Evolutionary conservation across 2,888 invertebrate genomes (phyloP), one percentile per base, ranked within the genome.

Genomic region (Silvanus unidentatus): DNA sequence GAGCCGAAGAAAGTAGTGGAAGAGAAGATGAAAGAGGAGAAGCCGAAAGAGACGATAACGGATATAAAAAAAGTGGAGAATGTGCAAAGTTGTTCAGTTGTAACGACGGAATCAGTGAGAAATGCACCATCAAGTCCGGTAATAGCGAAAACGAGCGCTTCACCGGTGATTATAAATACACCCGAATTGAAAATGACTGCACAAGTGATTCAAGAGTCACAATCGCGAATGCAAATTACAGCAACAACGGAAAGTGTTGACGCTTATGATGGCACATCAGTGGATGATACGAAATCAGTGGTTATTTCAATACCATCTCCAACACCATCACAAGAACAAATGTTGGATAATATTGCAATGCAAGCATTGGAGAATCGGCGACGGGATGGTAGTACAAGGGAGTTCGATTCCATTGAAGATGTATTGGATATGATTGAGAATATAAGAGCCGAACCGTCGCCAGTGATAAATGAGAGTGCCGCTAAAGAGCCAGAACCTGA

Each of bases 351-450:
- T 54, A 79, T 81, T 13, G 79, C 80, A 0, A 72, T 80, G 70
- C 77, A 80, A 58, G 79, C 79, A 40, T 73, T 80, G 47, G 75
- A 72, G 52, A 66, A 66, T 50, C 73, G 77, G 52, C 64, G 77
- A 12, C 70, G 76, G 5, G 78, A 76, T 58, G 68, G 72, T 1
- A 62, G 63, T 15, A 56, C 65, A 6, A 76, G 77, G 53, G 78
- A 77, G 41, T 80, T 79, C 11, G 83, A 84, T 58, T 77, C 79
- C 0, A 79, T 83, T 39, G 83, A 84, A 57, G 84, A 84, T 58
- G 82, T 84, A 70, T 67, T 84, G 10, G 81, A 82, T 60, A 82
- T 84, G 75, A 72, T 84, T 35, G 82, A 84, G 55, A 82, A 82
- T 50, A 83, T 83, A 37, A 65, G 65, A 10, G 65, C 65, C 1